Conservation (phyloP, 2,797 vertebrate genomes). For the Manis crassicaudata region DNA sequence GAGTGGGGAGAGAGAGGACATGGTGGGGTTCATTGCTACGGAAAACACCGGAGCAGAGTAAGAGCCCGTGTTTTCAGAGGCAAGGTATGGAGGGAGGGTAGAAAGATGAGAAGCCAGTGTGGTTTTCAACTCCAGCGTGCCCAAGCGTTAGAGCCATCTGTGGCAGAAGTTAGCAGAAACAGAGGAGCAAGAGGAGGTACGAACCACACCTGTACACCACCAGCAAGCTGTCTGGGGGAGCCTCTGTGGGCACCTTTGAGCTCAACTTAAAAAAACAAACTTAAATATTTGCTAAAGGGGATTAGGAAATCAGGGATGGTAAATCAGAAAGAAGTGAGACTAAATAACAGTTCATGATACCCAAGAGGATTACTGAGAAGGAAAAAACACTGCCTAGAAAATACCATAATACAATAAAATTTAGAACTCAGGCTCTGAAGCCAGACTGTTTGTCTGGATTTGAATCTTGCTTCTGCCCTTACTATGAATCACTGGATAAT, state of each 20-base stretch:
- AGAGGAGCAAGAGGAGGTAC: not conserved
- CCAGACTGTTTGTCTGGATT: not conserved
- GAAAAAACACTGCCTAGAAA: not conserved
- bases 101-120: not conserved
- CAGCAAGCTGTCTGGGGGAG: not conserved
- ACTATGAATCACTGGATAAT: not conserved
- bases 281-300: not conserved
- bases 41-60: constrained; percentile 20
- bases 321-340: not conserved
- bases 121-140: not conserved
- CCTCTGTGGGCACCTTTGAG: not conserved
- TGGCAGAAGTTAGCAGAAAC: constrained; percentile 33
- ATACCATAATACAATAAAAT: not conserved
- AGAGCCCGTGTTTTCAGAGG: not conserved
- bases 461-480: not conserved
- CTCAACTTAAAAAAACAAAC: not conserved
- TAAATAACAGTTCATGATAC: not conserved
- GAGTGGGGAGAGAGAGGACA: not conserved
- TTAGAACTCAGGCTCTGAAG: not conserved
- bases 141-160: not conserved
- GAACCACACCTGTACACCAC: not conserved
- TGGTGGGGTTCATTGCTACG: not conserved
- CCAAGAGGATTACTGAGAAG: not conserved
- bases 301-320: not conserved
- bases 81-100: not conserved